Evolutionary conservation across 2,888 invertebrate genomes (phyloP), one percentile per base, ranked within the genome.

Genomic region (Melinaea menophilus): DNA sequence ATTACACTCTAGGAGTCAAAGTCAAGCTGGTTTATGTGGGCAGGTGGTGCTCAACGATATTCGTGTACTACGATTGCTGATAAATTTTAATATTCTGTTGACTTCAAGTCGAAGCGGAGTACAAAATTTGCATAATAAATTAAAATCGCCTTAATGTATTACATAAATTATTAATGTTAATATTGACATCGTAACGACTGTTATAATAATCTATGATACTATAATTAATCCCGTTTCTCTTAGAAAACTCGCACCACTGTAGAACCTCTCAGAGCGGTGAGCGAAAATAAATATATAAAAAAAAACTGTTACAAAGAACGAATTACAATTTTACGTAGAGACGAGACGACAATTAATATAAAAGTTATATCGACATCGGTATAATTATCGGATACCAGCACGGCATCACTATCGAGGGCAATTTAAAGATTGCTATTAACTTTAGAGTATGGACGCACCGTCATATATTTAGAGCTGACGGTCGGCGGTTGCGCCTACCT

Each of bases 341-440:
- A 56, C 57, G 56, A 66, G 56, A 61, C 56, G 48, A 57, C 74
- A 79, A 79, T 82, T 79, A 84, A 80, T 82, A 76, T 82, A 76
- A 79, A 74, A 73, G 76, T 68, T 74, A 73, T 82, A 85, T 88
- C 85, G 85, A 86, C 77, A 77, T 84, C 81, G 81, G 80, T 77
- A 76, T 51, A 51, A 51, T 51, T 51, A 79, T 66, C 62, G 70
- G 60, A 61, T 62, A 62, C 51, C 22, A 22, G 22, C 22, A 22
- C 22, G 22, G 72, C 88, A 84, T 84, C 86, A 85, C 89, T 87
- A 86, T 75, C 73, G 76, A 75, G 78, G 71, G 81, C 82, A 85
- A 84, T 85, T 85, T 88, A 88, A 89, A 89, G 86, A 89, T 90
- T 86, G 86, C 87, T 88, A 90, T 90, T 90, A 90, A 86, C 80